Conservation (phyloP, 2,888 invertebrate genomes). For the Drosophila helvetica region DNA sequence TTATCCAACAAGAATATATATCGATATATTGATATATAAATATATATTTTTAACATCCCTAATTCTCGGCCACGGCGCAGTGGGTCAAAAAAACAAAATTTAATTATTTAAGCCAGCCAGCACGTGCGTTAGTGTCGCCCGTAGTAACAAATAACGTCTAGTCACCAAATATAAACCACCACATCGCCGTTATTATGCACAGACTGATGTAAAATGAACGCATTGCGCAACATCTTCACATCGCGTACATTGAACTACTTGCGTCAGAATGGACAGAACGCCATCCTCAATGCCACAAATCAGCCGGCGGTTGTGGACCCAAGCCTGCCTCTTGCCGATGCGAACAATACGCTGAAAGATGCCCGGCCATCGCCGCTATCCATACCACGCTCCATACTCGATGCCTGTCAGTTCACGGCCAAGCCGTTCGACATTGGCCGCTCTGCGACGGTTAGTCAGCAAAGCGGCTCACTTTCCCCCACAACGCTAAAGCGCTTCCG, state of each 20-base stretch:
- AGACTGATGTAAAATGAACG: conserved; percentile 72
- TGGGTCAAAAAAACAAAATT: too few relatives aligned
- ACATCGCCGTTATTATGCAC: conserved; percentile 20
- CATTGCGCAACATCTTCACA: conserved; percentile 81
- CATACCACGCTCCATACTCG: conserved; percentile 78
- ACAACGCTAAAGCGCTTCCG: conserved; percentile 74
- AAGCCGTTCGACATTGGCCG: conserved; percentile 61
- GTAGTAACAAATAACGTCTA: not conserved
- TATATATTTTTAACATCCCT: too few relatives aligned
- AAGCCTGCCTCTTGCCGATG: conserved; percentile 41
- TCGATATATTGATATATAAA: too few relatives aligned
- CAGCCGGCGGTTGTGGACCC: conserved; percentile 39
- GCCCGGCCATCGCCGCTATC: conserved; percentile 57
- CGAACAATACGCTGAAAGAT: conserved; percentile 53
- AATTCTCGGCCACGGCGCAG: too few relatives aligned
- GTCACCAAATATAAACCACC: not conserved
- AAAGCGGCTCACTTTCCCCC: conserved; percentile 73
- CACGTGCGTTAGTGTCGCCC: not conserved
- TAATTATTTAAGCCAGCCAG: too few relatives aligned
- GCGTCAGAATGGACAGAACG: conserved; percentile 81
- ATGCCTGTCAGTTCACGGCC: conserved; percentile 73
- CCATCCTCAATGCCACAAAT: conserved; percentile 78
- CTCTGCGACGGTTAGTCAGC: conserved; percentile 19
- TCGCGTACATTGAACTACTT: conserved; percentile 75
- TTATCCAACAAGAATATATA: too few relatives aligned